Percentiles rank a stretch among this genome's conserved stretches.
These are phyloP conservation scores for Sarcophilus harrisii DNA, from an alignment of 2,797 vertebrate species.

Conservation along the genomic window DNA sequence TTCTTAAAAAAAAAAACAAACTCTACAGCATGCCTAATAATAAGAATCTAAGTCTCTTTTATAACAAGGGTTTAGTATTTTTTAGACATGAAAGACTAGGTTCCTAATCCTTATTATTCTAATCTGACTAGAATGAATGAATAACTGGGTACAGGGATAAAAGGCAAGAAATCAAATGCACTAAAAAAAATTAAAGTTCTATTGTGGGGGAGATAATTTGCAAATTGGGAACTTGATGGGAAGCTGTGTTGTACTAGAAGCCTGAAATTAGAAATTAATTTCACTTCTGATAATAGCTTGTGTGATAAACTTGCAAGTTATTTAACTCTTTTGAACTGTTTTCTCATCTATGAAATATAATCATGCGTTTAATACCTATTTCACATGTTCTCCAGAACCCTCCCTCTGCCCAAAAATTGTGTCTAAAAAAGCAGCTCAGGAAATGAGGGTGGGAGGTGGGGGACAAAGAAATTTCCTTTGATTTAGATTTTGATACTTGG, in stretches of 20 bases:
- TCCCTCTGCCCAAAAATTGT: constrained; percentile 5
- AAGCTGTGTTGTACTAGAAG: not conserved
- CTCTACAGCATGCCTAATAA: not conserved
- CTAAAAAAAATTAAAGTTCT: not conserved
- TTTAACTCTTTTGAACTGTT: not conserved
- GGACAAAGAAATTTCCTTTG: constrained; percentile 79
- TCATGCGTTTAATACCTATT: not conserved
- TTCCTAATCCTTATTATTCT: not conserved
- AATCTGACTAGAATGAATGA: not conserved
- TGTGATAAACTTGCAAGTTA: not conserved
- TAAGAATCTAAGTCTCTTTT: not conserved
- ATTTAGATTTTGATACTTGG: constrained; percentile 51
- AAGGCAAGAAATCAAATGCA: not conserved
- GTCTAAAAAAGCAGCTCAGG: constrained; percentile 35
- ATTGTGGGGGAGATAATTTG: not conserved
- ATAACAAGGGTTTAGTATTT: not conserved
- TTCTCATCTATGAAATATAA: not conserved
- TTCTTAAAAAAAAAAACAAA: not conserved
- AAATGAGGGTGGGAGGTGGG: constrained; percentile 60
- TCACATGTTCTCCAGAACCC: not conserved
- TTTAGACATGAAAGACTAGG: not conserved
- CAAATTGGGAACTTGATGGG: not conserved
- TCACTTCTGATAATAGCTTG: not conserved
- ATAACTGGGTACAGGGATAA: not conserved
- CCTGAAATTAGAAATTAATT: not conserved